Evolutionary conservation across 2,113 vertebrate genomes (phyloP), one percentile per base, ranked within the genome.

Genomic region (Laterallus jamaicensis): DNA sequence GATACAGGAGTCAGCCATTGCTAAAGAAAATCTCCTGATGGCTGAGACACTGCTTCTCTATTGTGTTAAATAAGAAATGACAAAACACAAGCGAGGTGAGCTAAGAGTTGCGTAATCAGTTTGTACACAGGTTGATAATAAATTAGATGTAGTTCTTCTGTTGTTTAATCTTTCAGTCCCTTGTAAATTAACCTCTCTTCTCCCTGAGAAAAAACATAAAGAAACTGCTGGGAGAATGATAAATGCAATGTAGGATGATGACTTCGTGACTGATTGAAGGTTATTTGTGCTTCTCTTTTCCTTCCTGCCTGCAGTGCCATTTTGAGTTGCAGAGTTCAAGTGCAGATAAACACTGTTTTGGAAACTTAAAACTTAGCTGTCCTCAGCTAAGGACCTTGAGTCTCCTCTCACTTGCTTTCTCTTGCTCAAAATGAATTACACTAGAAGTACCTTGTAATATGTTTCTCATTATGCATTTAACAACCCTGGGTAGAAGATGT

Each of bases 241-340:
- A 86, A 91, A 86, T 44, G 28, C 10, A 47, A 58, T 42, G 49
- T 73, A 85, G 60, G 16, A 85, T 91, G 47, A 15, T 1, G 14
- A 11, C 25, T 70, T 88, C 79, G 60, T 22, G 4, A 32, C 19
- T 86, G 40, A 70, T 60, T 63, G 82, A 79, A 40, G 31, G 35
- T 78, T 94, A 42, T 78, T 79, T 90, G 47, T 56, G 22, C 21
- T 86, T 52, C 52, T 60, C 68, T 82, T 55, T 49, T 28, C 40
- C 9, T 81, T 92, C 47, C 39, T 83, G 19, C 58, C 66, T 77
- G 31, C 49, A 69, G 37, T 39, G 28, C 37, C 55, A 88, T 92
- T 97, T 86, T 67, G 42, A 88, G 73, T 52, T 54, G 49, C 71
- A 76, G 68, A 86, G 64, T 84, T 90, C 66, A 91, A 95, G 60